A percentile compares a stretch with the other conserved stretches of the same genome.
phyloP scores from a whole-genome alignment of 1,140 invertebrate species.

The Spodoptera frugiperda region DNA sequence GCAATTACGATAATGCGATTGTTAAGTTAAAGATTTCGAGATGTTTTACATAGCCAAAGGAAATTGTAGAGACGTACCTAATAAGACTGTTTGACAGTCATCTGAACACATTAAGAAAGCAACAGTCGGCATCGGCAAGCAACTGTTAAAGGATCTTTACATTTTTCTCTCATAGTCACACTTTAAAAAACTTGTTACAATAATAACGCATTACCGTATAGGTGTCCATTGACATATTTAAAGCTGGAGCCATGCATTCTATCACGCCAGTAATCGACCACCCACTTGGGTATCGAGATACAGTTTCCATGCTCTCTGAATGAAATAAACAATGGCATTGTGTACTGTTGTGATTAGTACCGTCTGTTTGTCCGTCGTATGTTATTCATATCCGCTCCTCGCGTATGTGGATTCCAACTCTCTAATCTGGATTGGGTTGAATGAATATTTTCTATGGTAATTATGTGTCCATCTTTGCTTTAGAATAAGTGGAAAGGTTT shows the following conservation, averaged over 20 bases:
- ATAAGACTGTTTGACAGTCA: too few species aligned
- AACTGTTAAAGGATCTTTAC: too few species aligned
- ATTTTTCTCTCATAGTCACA: too few species aligned
- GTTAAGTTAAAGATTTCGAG: too few species aligned
- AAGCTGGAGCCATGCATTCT: conserved; percentile 10
- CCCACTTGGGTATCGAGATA: conserved; percentile 63
- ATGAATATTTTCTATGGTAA: too few species aligned
- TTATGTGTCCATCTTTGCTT: too few species aligned
- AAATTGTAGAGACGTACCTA: too few species aligned
- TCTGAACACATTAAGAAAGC: too few species aligned
- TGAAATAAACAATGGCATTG: conserved; percentile 83
- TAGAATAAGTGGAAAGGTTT: too few species aligned
- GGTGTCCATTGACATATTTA: conserved; percentile 10
- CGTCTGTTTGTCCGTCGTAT: conserved; percentile 70
- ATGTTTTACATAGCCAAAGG: too few species aligned
- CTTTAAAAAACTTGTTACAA: background rate
- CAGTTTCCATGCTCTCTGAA: conserved; percentile 60
- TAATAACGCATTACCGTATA: background rate
- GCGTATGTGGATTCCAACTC: conserved; percentile 37
- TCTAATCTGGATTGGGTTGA: conserved; percentile 34
- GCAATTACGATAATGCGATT: too few species aligned
- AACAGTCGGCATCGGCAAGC: too few species aligned
- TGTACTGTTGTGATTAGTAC: conserved; percentile 80
- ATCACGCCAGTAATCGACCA: conserved; percentile 57
- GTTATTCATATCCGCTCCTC: conserved; percentile 72